Conservation (phyloP, 2,888 invertebrate species). For the Atethmia centrago region DNA sequence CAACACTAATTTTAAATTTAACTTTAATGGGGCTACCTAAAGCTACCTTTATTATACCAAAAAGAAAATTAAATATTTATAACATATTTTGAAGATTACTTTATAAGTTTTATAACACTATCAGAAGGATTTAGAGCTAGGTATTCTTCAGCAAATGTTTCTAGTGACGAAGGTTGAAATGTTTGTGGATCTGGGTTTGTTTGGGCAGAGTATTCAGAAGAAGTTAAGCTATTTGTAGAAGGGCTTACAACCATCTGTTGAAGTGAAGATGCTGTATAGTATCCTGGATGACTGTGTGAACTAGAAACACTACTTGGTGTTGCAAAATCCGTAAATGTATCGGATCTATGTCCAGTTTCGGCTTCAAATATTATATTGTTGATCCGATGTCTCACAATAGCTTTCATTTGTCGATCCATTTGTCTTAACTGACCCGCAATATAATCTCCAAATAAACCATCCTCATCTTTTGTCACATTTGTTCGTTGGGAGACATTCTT, state of each 20-base stretch:
- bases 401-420: constrained; percentile 49
- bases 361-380: constrained; percentile 61
- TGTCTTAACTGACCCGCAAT: constrained; percentile 54
- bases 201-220: constrained; percentile 10
- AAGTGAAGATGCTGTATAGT: constrained; percentile 24
- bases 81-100: constrained; percentile 31
- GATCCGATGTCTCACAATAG: constrained; percentile 57
- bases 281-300: constrained; percentile 50
- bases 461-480: constrained; percentile 57
- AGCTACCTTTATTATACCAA: no score
- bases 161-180: no score
- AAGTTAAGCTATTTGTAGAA: constrained; percentile 40
- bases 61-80: not conserved
- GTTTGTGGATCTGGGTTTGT: no score
- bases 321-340: constrained; percentile 39
- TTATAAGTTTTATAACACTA: constrained; percentile 5
- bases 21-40: no score
- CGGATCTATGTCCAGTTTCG: constrained; percentile 50
- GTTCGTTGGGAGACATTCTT: constrained; percentile 51
- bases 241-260: constrained; percentile 28
- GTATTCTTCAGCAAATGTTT: no score
- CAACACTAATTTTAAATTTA: constrained; percentile 14
- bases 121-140: no score
- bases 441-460: constrained; percentile 56
- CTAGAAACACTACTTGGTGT: constrained; percentile 23